These are phyloP conservation scores for Ciconia boyciana DNA, from an alignment of 2,113 vertebrate species.

Conservation along the genomic window DNA sequence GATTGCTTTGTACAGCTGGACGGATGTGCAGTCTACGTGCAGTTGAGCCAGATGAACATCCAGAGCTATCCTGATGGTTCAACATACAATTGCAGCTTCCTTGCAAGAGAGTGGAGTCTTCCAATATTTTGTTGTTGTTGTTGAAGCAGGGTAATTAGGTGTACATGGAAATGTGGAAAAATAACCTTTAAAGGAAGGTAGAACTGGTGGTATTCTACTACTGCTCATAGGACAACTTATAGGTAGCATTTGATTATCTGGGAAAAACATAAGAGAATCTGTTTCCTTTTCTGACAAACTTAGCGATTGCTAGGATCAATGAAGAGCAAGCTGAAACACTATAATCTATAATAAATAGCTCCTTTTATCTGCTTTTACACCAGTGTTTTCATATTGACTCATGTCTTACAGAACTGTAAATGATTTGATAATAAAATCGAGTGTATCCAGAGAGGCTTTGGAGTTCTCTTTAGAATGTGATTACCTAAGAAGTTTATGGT, in stretches of 20 bases:
- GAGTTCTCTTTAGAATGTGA: background rate
- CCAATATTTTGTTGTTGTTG: rapidly evolving
- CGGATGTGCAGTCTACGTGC: background rate
- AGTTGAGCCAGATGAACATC: background rate
- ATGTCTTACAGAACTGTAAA: background rate
- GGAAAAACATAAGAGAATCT: background rate
- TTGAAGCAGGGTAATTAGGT: background rate
- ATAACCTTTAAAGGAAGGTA: background rate
- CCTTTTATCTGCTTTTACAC: background rate
- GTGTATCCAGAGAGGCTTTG: background rate
- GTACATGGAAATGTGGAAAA: background rate
- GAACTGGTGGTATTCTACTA: background rate
- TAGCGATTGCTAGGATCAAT: background rate
- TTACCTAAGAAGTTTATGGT: background rate
- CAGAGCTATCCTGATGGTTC: background rate
- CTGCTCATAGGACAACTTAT: background rate
- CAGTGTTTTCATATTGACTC: background rate
- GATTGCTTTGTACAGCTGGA: slow-evolving; percentile 24
- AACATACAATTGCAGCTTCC: background rate
- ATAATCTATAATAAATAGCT: background rate
- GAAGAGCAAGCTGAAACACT: background rate
- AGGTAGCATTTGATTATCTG: background rate
- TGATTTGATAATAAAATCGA: background rate
- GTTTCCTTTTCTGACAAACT: background rate
- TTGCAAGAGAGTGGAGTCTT: background rate